Base-by-base conservation (phyloP, 1,140 invertebrate species). In the Mamestra configurata region DNA sequence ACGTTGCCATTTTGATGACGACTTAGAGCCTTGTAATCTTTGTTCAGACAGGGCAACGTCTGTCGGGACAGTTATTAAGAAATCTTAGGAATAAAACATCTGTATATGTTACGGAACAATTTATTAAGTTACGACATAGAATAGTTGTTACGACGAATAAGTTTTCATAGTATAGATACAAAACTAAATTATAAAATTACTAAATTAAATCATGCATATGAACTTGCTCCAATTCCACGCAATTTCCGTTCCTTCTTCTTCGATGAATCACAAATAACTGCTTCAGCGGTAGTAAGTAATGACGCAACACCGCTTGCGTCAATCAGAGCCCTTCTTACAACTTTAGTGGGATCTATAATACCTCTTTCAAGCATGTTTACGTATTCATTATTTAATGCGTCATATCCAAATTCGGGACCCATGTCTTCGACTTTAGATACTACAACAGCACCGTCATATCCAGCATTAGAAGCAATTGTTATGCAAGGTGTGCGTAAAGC, bases 301-400 rank as follows among this genome's bases (percentile, higher is more conserved):
- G 97, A 97, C 31, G 97, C 97, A 24, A 98, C 97, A 72, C 97
- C 97, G 72, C 98, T 97, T 2, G 99, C 99, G 95, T 99, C 98
- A 37, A 97, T 97, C 13, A 99, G 94, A 0, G 98, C 98, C 64
- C 98, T 98, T 84, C 98, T 95, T 0, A 99, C 97, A 75, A 97
- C 98, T 94, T 99, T 99, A 0, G 98, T 99, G 1, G 98, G 98
- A 95, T 99, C 98, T 87, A 99, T 98, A 84, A 99, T 99, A 68
- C 98, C 98, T 82, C 96, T 97, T 80, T 98, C 97, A 79, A 99
- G 97, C 96, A 99, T 97, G 91, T 99, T 97, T 0, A 98, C 97
- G 92, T 97, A 99, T 91, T 98, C 96, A 86, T 97, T 97, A 79
- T 97, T 98, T 37, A 98, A 86, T 0, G 98, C 98, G 95, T 99